Evolutionary conservation across 1,140 invertebrate species (phyloP).

Genomic region (Pollicipes pollicipes): DNA sequence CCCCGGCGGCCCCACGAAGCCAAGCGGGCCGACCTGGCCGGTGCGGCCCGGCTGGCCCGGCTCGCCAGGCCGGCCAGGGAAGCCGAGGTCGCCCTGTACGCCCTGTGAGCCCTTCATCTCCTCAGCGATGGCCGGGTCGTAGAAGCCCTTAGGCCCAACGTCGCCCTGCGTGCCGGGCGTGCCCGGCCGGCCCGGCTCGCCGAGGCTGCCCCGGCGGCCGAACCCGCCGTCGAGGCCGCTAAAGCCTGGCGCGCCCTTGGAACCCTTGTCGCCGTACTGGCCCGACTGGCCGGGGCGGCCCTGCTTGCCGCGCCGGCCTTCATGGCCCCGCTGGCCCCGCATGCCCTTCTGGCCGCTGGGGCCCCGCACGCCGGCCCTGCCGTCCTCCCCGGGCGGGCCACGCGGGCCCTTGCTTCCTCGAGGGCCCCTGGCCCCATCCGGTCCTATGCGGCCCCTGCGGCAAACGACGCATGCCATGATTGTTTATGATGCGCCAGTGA

Average conservation of each 20-base stretch:
- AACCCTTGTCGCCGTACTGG: not conserved
- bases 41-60: not conserved
- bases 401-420: not conserved
- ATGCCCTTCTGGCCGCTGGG: not conserved
- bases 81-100: not conserved
- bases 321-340: not conserved
- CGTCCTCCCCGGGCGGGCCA: not conserved
- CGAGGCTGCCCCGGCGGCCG: not conserved
- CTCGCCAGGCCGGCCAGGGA: not conserved
- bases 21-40: not conserved
- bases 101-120: not conserved
- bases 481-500: no score
- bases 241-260: conserved; percentile 2
- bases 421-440: not conserved
- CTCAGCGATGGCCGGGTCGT: not conserved
- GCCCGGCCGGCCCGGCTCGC: not conserved
- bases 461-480: no score
- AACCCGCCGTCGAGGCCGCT: not conserved
- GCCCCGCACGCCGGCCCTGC: not conserved
- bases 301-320: not conserved
- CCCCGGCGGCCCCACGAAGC: not conserved
- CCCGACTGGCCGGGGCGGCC: not conserved
- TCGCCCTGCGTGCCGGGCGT: not conserved
- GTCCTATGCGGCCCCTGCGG: not conserved
- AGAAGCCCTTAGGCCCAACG: not conserved